Base-by-base conservation (phyloP, 2,113 vertebrate species). In the Gambusia holbrooki region DNA sequence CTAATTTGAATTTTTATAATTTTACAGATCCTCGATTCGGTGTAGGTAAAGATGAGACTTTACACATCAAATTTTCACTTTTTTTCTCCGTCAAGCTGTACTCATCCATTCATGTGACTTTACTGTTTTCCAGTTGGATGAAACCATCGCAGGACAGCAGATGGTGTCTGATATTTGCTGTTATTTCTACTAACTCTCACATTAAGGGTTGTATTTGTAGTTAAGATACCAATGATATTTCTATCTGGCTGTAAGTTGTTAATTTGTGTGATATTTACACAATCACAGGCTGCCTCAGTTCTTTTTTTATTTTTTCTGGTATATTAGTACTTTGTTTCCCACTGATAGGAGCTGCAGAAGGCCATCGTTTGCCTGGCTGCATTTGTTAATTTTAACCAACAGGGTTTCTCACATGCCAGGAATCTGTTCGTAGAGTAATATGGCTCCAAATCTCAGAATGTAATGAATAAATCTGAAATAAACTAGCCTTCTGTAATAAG, bases 351-450 rank as follows among this genome's bases (percentile, higher is more conserved):
- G 62, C 77, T 92, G 62, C 85, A 89, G 45, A 93, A 88, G 77
- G 72, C 64, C 40, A 62, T 93, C 33, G 76, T 84, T 72, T 89
- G 90, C 66, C 79, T 85, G 62, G 88, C 87, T 69, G 93, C 92
- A 87, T 91, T 93, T 84, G 83, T 80, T 77, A 81, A 92, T 73
- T 93, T 94, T 83, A 89, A 92, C 88, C 90, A 82, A 86, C 82
- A 84, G 85, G 83, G 62, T 35, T 94, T 93, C 76, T 82, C 73
- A 1, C 81, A 93, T 28, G 92, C 92, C 84, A 91, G 40, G 66
- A 79, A 92, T 58, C 84, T 94, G 51, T 93, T 94, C 82, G 92
- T 93, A 93, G 88, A 79, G 30, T 35, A 79, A 73, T 74, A 69
- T n/a, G 32, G 25, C 42, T n/a, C 22, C 3, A 3, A 62, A 66